Conservation (phyloP, 2,797 vertebrate genomes). For the Sitta carolinensis region DNA sequence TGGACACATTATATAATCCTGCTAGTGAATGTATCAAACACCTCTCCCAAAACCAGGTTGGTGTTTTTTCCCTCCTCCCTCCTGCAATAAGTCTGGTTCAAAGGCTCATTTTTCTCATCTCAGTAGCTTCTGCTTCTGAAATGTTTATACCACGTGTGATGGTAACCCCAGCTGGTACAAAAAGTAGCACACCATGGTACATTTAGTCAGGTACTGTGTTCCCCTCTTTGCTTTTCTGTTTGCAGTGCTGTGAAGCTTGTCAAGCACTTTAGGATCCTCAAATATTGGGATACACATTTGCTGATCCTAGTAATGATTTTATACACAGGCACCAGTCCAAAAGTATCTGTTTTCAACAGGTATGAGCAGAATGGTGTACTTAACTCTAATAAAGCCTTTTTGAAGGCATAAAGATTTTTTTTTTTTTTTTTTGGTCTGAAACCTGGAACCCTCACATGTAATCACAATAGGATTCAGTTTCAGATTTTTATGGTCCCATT, state of each 20-base stretch:
- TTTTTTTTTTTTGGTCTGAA: not conserved
- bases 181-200: not conserved
- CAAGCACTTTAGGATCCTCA: not conserved
- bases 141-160: not conserved
- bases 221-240: not conserved
- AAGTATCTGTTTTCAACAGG: not conserved
- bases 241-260: not conserved
- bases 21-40: not conserved
- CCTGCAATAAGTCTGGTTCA: not conserved
- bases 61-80: not conserved
- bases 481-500: not conserved
- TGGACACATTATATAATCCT: not conserved
- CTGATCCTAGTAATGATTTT: not conserved
- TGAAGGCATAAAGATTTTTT: not conserved
- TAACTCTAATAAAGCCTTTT: not conserved
- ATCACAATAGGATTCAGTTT: not conserved
- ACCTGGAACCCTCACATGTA: not conserved
- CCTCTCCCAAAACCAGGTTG: not conserved
- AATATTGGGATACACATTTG: not conserved
- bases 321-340: not conserved
- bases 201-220: not conserved
- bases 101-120: not conserved
- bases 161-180: not conserved
- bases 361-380: not conserved
- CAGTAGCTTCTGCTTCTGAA: not conserved